A percentile compares a stretch with the other conserved stretches of the same genome.
Evolutionary conservation across 2,888 invertebrate species (phyloP).

Genomic region (Caenorhabditis sinica): DNA sequence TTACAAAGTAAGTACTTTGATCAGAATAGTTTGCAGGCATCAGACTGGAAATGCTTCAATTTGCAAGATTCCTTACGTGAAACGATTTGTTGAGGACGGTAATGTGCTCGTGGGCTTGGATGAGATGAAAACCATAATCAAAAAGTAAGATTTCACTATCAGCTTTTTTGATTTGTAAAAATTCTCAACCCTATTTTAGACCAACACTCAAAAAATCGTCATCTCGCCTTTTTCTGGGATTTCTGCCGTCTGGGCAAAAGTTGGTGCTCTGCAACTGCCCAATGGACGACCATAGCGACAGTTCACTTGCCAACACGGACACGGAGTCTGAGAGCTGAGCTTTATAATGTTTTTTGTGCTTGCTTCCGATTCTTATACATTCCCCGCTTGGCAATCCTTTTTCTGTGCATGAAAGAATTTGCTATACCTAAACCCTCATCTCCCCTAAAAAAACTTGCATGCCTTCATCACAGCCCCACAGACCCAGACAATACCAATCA

Average conservation of each 20-base stretch:
- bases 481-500: too few species aligned
- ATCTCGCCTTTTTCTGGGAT: neutral
- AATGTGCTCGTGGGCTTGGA: neutral
- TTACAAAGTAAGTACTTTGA: neutral
- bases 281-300: neutral
- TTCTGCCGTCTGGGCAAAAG: neutral
- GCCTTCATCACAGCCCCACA: too few species aligned
- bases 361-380: neutral
- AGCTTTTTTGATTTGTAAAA: neutral
- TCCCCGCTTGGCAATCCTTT: neutral
- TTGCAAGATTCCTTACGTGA: neutral
- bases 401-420: too few species aligned
- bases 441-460: too few species aligned
- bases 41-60: neutral
- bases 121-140: neutral
- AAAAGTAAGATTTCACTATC: neutral
- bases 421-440: too few species aligned
- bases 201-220: neutral
- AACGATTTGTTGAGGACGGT: conserved; percentile 2
- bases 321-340: neutral
- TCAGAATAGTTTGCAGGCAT: neutral
- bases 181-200: neutral
- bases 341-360: neutral
- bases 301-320: neutral
- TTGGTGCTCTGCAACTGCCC: conserved; percentile 18